phyloP scores from a whole-genome alignment of 2,797 vertebrate genomes.

The Microhierax caerulescens region DNA sequence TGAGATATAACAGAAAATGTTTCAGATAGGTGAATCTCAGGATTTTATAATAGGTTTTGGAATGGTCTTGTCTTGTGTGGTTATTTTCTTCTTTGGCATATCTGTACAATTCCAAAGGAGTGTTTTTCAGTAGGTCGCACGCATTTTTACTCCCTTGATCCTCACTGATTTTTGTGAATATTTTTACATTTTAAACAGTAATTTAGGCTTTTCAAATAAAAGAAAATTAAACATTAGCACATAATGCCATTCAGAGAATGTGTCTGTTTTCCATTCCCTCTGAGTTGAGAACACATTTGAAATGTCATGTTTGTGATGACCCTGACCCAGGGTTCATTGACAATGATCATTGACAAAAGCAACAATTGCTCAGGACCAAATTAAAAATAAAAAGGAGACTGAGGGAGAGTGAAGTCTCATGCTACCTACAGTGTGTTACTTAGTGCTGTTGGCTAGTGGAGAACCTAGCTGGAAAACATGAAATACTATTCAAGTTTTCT shows the following conservation, averaged over 20 bases:
- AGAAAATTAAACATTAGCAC: neutral
- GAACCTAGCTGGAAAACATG: neutral
- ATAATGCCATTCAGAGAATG: neutral
- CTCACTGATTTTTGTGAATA: neutral
- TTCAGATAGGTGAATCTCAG: neutral
- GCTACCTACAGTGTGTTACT: neutral
- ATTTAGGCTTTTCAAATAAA: neutral
- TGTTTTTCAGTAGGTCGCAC: neutral
- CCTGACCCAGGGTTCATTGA: neutral
- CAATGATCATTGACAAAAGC: neutral
- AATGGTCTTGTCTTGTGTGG: neutral
- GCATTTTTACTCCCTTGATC: neutral
- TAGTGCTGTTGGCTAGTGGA: neutral
- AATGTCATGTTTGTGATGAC: fast-evolving
- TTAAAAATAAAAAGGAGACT: neutral
- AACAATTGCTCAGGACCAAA: neutral
- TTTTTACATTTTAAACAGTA: neutral
- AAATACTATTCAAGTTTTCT: neutral
- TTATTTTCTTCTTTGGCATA: neutral
- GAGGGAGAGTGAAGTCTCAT: neutral
- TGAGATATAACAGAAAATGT: neutral
- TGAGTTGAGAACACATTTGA: neutral
- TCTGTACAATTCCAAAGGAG: neutral
- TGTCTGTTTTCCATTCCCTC: neutral
- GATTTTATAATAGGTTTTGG: neutral